phyloP scores from a whole-genome alignment of 2,113 vertebrate genomes.

The Crotalus viridis region DNA sequence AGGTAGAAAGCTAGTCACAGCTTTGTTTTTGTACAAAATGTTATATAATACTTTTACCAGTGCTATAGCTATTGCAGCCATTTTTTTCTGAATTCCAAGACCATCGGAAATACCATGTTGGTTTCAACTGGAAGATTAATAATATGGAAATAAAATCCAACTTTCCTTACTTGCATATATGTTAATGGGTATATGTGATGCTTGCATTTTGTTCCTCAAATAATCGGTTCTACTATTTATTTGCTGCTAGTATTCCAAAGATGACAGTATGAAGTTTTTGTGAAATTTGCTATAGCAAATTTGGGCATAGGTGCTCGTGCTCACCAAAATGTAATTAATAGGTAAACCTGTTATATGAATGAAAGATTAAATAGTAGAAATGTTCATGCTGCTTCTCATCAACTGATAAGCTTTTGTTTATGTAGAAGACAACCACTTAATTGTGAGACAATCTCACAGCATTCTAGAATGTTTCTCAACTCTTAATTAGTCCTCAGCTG shows the following conservation, averaged over 20 bases:
- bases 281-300: neutral
- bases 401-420: neutral
- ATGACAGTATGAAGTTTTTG: neutral
- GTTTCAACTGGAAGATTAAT: neutral
- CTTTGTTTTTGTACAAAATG: conserved; percentile 50
- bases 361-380: neutral
- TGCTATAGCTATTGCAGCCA: neutral
- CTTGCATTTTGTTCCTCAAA: neutral
- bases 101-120: neutral
- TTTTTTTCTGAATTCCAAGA: neutral
- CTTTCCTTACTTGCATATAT: neutral
- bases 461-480: neutral
- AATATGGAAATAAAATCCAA: neutral
- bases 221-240: neutral
- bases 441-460: too few relatives aligned
- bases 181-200: neutral
- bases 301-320: neutral
- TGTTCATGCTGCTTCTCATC: neutral
- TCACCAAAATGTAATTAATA: neutral
- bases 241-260: neutral
- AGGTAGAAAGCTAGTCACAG: conserved; percentile 70
- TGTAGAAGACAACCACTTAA: neutral
- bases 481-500: neutral
- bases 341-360: neutral
- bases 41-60: neutral